Evolutionary conservation across 1,140 invertebrate species (phyloP).

Genomic region (Bathynomus jamesi): DNA sequence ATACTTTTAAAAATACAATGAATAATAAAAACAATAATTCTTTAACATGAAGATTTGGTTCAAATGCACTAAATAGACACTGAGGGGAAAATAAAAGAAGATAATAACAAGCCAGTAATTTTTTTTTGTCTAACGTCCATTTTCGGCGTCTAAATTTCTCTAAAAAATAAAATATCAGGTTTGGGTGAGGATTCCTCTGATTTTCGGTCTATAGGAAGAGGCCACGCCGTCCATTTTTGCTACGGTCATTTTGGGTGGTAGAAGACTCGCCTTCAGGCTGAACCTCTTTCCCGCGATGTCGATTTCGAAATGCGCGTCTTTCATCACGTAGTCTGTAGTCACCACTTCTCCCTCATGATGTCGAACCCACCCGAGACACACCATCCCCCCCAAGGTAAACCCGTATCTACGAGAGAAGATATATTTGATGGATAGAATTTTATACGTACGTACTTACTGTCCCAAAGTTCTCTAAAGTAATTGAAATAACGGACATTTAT

Average conservation of each 20-base stretch:
- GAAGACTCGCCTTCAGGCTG: slow-evolving; percentile 20
- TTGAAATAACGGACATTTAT: too few relatives aligned
- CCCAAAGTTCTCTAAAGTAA: too few relatives aligned
- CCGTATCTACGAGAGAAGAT: slow-evolving; percentile 53
- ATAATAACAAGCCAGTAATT: too few relatives aligned
- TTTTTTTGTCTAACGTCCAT: too few relatives aligned
- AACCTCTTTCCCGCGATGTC: slow-evolving; percentile 53
- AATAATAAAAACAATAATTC: neutral
- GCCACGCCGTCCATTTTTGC: slow-evolving; percentile 33
- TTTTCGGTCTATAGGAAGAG: slow-evolving; percentile 25
- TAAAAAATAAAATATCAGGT: neutral
- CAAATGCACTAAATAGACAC: too few relatives aligned
- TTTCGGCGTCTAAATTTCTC: too few relatives aligned
- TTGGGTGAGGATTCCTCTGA: slow-evolving; percentile 22
- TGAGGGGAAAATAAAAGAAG: too few relatives aligned
- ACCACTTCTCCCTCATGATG: slow-evolving; percentile 47
- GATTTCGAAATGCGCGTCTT: slow-evolving; percentile 55
- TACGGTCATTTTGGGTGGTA: slow-evolving; percentile 33
- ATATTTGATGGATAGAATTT: neutral
- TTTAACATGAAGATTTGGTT: too few relatives aligned
- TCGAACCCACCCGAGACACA: slow-evolving; percentile 58
- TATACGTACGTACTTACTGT: too few relatives aligned
- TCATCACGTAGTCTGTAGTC: slow-evolving; percentile 57
- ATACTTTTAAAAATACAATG: neutral
- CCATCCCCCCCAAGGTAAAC: slow-evolving; percentile 54